Base-by-base conservation (phyloP, 2,888 invertebrate species). In the Oligia fasciuncula region DNA sequence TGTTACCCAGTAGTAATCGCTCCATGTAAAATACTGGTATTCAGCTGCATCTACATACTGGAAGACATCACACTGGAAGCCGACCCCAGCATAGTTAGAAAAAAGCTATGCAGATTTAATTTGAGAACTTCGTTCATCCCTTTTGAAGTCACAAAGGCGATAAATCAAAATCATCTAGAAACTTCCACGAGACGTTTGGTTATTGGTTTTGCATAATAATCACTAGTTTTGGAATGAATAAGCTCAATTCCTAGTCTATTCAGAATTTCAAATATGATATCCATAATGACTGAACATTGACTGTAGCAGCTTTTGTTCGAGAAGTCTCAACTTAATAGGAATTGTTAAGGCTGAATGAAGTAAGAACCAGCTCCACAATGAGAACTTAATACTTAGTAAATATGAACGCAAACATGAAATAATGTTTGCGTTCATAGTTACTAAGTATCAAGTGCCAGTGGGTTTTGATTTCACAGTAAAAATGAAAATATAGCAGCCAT, bases 281-380 rank as follows among this genome's bases (percentile, higher is more conserved):
- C 1, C 40, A 49, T 71, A 51, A 46, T 54, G 40, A 13, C 13
- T 67, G 19, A 35, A 80, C 6, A 71, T 43, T 80, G 19, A 66
- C 60, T 54, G 14, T 29, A 23, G 40, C 29, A 66, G 79, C 23
- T 40, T 73, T 62, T 73, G 66, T 71, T 85, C 23, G 5, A 29
- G 43, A 67, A 81, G 60, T 71, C 14, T 68, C 29, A 40, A 79
- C 40, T 62, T 54, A 23, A 70, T 81, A 72, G 23, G 40, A 76
- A 57, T 71, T 54, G n/a, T 74, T 13, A 57, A 57, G 51, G 19
- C 14, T 8, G 9, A 40, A 17, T 40, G 54, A 43, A 43, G 46
- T 13, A 14, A 40, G 35, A 40, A 49, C 19, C n/a, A 62, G 17
- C 0, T n/a, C 14, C 9, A 23, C 13, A 75, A 17, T 46, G 46